Evolutionary conservation across 2,797 vertebrate genomes (phyloP), one percentile per base, ranked within the genome.

Genomic region (Cacajao melanocephalus): DNA sequence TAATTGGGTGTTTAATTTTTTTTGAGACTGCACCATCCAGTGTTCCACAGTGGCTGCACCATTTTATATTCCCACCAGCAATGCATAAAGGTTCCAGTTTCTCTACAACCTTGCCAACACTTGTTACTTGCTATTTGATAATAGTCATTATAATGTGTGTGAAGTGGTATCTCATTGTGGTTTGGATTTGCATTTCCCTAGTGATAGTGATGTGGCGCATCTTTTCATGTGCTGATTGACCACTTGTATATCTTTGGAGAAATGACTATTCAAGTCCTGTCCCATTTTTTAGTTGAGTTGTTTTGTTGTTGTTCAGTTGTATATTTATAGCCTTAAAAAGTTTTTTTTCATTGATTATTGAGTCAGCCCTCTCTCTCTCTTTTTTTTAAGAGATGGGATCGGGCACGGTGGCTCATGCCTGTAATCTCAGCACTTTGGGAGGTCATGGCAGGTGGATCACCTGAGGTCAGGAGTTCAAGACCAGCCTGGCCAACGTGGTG

Each of bases 1-100:
- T 82, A 82, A 91, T 78, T 94, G 39, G 92, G 9, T 72, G 58
- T 64, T 92, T 76, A 88, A 75, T 20, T 78, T 94, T 93, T 55
- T 93, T 82, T 70, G 55, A 88, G 64, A n/a, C 88, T 14, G 33
- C 22, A 26, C 61, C 24, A 12, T 48, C 48, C 64, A 64, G 9
- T 73, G 95, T 88, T 28, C 72, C n/a, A 36, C 19, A 26, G 39
- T 2, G 0, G 5, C 85, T 72, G 1, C 26, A 44, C 41, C 44
- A 41, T 46, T 58, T 78, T 58, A 36, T 30, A 24, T 57, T 48
- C 92, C 46, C 10, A 46, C 46, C 20, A 86, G 52, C 24, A 44
- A 28, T 50, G 72, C 24, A 52, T 46, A 67, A 58, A 72, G 5
- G 44, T 90, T 92, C 30, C 14, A 13, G 0, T 82, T 79, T 86